These are phyloP conservation scores for Thinocorus orbignyianus DNA, from an alignment of 2,113 vertebrate genomes.

Conservation along the genomic window DNA sequence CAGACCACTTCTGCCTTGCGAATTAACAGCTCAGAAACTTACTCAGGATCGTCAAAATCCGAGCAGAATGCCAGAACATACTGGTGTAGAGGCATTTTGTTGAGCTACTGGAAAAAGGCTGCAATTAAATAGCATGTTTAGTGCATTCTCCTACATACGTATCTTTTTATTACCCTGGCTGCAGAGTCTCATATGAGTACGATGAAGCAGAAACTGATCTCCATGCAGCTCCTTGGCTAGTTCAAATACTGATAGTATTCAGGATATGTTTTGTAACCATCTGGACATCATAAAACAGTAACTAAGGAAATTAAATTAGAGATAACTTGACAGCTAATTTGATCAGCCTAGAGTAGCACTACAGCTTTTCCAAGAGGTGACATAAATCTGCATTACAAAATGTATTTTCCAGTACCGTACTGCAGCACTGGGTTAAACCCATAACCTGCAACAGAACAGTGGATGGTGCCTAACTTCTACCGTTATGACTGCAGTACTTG, in stretches of 20 bases:
- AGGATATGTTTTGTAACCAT: background rate
- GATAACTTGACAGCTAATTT: background rate
- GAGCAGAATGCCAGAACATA: background rate
- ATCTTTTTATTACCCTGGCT: background rate
- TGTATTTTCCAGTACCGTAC: rapidly evolving
- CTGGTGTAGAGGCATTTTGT: background rate
- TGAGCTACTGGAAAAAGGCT: background rate
- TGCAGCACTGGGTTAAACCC: background rate
- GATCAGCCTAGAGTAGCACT: background rate
- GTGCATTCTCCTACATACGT: background rate
- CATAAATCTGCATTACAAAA: background rate
- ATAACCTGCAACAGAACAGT: background rate
- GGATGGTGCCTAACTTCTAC: background rate
- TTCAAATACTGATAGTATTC: background rate
- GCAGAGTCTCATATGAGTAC: background rate
- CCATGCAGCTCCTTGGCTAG: background rate
- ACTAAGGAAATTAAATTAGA: background rate
- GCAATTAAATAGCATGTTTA: background rate
- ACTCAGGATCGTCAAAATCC: background rate
- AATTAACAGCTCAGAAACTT: background rate
- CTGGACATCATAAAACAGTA: background rate
- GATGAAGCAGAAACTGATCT: background rate
- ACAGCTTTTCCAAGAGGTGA: background rate
- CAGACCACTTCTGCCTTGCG: background rate
- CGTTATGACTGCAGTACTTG: background rate